These are phyloP conservation scores for Neoaliturus tenellus DNA, from an alignment of 2,888 invertebrate genomes.

Conservation along the genomic window DNA sequence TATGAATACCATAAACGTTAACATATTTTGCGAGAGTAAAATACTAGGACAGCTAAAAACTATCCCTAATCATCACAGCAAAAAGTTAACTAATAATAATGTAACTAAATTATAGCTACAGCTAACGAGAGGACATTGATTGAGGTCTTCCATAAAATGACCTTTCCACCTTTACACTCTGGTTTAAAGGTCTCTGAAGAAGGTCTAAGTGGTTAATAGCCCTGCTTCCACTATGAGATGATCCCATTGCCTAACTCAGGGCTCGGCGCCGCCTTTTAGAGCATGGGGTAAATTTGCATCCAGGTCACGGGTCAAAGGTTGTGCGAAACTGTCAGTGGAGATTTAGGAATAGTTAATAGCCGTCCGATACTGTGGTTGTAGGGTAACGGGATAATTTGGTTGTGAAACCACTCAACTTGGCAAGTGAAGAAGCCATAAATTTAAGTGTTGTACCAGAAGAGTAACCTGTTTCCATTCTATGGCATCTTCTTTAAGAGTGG, in stretches of 20 bases:
- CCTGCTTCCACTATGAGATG: background rate
- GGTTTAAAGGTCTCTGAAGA: background rate
- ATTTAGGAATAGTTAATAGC: background rate
- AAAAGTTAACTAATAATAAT: too few species aligned
- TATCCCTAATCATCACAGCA: too few species aligned
- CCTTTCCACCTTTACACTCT: background rate
- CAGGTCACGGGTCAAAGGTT: background rate
- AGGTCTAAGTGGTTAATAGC: background rate
- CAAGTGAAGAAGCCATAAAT: background rate
- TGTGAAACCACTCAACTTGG: background rate
- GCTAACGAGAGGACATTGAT: too few species aligned
- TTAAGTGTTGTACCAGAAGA: too few species aligned
- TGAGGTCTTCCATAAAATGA: too few species aligned
- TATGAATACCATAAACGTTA: too few species aligned
- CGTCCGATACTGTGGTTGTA: background rate
- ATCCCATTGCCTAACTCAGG: conserved; percentile 5
- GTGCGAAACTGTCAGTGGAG: conserved; percentile 6
- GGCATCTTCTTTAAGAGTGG: too few species aligned
- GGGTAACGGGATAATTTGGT: conserved; percentile 24
- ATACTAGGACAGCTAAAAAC: too few species aligned
- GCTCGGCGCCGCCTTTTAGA: background rate
- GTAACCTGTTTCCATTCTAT: too few species aligned
- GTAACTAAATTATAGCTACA: too few species aligned
- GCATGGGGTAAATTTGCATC: background rate
- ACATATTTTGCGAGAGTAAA: too few species aligned